These are phyloP conservation scores for Hiodon tergisus DNA, from an alignment of 2,113 vertebrate species.

Conservation along the genomic window DNA sequence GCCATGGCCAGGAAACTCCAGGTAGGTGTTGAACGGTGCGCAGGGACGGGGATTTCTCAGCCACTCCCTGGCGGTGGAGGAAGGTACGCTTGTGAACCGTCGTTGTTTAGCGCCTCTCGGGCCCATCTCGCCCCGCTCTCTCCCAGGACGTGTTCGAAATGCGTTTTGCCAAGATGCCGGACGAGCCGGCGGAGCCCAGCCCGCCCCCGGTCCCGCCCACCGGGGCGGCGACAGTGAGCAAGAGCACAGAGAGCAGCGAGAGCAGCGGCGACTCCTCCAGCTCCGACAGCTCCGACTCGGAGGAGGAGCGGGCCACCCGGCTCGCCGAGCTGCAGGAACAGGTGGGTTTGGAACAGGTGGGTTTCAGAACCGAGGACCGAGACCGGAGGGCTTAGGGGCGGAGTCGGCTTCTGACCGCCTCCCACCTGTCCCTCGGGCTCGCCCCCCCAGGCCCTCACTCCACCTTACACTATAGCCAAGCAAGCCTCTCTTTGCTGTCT, in stretches of 20 bases:
- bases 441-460: neutral
- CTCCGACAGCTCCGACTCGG: slow-evolving; percentile 66
- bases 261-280: slow-evolving; percentile 68
- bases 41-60: neutral
- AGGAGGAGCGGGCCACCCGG: slow-evolving; percentile 74
- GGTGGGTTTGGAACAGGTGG: slow-evolving; percentile 65
- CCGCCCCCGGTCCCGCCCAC: slow-evolving; percentile 42
- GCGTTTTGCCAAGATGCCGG: slow-evolving; percentile 90
- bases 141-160: slow-evolving; percentile 76
- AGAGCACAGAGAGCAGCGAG: slow-evolving; percentile 66
- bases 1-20: slow-evolving; percentile 86
- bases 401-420: neutral
- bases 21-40: slow-evolving; percentile 57
- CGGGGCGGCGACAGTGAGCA: slow-evolving; percentile 56
- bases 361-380: slow-evolving; percentile 38
- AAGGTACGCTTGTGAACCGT: neutral
- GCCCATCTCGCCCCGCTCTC: neutral
- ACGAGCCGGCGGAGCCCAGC: slow-evolving; percentile 65
- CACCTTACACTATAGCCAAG: neutral
- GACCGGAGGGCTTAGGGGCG: neutral
- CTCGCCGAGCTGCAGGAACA: slow-evolving; percentile 85
- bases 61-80: neutral
- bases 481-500: neutral
- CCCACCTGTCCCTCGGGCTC: neutral
- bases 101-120: neutral